A percentile compares a stretch with the other conserved stretches of the same genome.
Conservation (phyloP, 2,797 vertebrate genomes). For the Momotus momota region DNA sequence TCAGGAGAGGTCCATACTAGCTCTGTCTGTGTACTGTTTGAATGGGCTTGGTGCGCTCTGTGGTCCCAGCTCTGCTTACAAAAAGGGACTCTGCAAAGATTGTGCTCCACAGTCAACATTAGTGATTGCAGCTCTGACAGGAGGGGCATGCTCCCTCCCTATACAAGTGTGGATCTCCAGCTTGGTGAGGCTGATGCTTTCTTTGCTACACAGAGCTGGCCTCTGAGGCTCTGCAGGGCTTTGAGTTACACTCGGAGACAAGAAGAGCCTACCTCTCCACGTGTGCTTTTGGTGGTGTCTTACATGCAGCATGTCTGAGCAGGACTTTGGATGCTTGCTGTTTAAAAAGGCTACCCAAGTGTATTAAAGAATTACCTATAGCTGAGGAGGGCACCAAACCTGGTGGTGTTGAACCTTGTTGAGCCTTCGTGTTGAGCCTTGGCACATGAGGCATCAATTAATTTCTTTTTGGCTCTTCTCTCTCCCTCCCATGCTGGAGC, state of each 20-base stretch:
- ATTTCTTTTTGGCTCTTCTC: not conserved
- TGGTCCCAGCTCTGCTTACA: not conserved
- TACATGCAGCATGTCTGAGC: not conserved
- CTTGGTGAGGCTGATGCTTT: not conserved
- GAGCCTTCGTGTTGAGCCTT: too few species aligned
- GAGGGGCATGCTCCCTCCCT: fast-evolving
- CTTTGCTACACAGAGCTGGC: not conserved
- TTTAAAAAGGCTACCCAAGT: not conserved
- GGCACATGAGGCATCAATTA: not conserved
- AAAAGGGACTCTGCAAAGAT: not conserved
- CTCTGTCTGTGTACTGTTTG: not conserved
- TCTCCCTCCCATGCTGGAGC: not conserved
- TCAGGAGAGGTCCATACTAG: not conserved
- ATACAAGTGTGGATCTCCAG: not conserved
- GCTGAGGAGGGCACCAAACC: not conserved
- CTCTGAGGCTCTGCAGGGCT: not conserved
- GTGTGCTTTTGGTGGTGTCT: fast-evolving
- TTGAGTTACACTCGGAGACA: not conserved
- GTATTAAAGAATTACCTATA: not conserved
- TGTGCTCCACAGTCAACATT: not conserved
- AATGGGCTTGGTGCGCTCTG: not conserved
- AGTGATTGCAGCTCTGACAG: not conserved
- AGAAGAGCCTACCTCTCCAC: not conserved
- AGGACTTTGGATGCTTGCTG: not conserved
- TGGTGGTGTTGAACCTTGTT: not conserved